These are phyloP conservation scores for Caenorhabditis auriculariae DNA, from an alignment of 2,888 invertebrate species.

Conservation along the genomic window DNA sequence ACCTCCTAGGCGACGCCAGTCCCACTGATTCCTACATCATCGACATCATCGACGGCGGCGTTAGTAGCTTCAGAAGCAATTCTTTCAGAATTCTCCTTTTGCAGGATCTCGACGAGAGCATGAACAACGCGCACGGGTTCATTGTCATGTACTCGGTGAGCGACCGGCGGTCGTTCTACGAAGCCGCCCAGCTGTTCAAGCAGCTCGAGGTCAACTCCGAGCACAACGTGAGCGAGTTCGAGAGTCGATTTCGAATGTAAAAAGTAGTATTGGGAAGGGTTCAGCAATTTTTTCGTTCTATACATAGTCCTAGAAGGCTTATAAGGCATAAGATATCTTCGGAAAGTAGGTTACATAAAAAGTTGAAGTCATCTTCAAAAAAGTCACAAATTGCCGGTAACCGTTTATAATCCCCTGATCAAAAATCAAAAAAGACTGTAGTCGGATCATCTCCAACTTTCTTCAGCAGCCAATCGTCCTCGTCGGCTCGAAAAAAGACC, in stretches of 20 bases:
- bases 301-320: too few relatives aligned
- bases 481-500: constrained; percentile 31
- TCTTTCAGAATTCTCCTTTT: not conserved
- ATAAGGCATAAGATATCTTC: too few relatives aligned
- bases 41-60: constrained; percentile 30
- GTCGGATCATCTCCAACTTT: too few relatives aligned
- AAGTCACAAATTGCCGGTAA: too few relatives aligned
- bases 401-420: too few relatives aligned
- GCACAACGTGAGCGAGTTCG: constrained; percentile 18
- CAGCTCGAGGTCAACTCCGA: constrained; percentile 13
- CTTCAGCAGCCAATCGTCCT: constrained; percentile 32
- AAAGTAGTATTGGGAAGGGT: not conserved
- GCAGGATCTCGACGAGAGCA: constrained; percentile 12
- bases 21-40: constrained; percentile 22
- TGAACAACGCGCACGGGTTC: constrained; percentile 26
- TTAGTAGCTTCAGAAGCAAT: not conserved
- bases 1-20: constrained; percentile 9
- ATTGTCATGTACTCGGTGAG: constrained; percentile 34
- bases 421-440: too few relatives aligned
- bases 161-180: constrained; percentile 31
- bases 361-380: too few relatives aligned
- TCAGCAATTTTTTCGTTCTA: too few relatives aligned
- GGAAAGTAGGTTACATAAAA: too few relatives aligned
- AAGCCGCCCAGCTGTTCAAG: constrained; percentile 25
- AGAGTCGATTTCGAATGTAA: too few relatives aligned